Conservation (phyloP, 2,797 vertebrate species). For the Scleropages formosus region DNA sequence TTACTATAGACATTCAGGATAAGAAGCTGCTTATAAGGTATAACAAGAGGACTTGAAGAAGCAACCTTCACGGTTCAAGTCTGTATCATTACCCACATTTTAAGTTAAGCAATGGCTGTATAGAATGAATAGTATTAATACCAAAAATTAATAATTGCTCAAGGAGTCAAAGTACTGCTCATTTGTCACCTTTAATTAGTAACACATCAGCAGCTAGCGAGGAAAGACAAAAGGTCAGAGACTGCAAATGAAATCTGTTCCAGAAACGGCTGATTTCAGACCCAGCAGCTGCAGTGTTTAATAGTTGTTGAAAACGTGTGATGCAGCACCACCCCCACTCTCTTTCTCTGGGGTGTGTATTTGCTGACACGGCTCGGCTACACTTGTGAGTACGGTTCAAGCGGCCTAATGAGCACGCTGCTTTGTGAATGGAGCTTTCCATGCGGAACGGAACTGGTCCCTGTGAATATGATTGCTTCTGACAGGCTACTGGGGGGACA, state of each 20-base stretch:
- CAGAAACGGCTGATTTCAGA: slow-evolving; percentile 35
- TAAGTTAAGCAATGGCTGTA: too few relatives aligned
- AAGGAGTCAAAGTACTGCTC: neutral
- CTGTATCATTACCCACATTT: too few relatives aligned
- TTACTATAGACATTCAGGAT: too few relatives aligned
- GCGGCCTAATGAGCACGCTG: slow-evolving; percentile 61
- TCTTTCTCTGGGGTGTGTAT: slow-evolving; percentile 44
- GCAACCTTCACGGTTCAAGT: too few relatives aligned
- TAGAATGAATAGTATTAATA: too few relatives aligned
- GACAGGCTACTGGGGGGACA: slow-evolving; percentile 64
- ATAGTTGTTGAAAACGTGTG: slow-evolving; percentile 38
- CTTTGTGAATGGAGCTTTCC: slow-evolving; percentile 68
- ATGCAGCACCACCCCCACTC: slow-evolving; percentile 24
- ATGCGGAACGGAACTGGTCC: slow-evolving; percentile 61
- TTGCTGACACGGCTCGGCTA: slow-evolving; percentile 71
- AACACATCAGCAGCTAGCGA: slow-evolving; percentile 5
- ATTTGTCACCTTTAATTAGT: slow-evolving; percentile 9
- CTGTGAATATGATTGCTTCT: slow-evolving; percentile 63
- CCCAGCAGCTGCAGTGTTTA: slow-evolving; percentile 26
- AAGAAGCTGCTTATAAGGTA: too few relatives aligned
- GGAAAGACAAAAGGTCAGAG: slow-evolving; percentile 40
- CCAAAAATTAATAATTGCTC: neutral
- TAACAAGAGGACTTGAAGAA: too few relatives aligned
- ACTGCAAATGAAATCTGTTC: slow-evolving; percentile 35
- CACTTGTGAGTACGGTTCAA: slow-evolving; percentile 57